phyloP scores from a whole-genome alignment of 2,797 vertebrate genomes.

The Argya squamiceps region DNA sequence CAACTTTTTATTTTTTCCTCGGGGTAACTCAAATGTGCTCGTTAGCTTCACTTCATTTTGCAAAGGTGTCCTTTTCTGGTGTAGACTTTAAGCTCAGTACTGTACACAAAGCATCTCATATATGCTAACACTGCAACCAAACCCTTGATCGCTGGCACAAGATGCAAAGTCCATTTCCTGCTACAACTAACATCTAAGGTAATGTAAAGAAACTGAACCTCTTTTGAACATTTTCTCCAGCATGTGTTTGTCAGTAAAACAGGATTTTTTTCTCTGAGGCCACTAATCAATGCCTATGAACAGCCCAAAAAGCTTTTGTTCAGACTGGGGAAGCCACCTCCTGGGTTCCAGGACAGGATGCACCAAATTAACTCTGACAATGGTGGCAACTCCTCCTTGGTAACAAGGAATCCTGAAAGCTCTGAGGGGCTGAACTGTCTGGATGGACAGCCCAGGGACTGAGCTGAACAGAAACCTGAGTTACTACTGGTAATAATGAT shows the following conservation, averaged over 20 bases:
- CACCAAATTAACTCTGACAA: neutral
- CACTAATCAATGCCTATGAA: neutral
- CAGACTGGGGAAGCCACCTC: neutral
- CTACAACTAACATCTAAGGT: neutral
- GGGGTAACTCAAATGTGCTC: neutral
- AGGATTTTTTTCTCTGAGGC: neutral
- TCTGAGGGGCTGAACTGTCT: neutral
- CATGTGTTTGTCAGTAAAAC: neutral
- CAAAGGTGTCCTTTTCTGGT: neutral
- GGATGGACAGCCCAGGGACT: neutral
- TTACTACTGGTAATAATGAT: neutral
- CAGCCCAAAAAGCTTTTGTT: neutral
- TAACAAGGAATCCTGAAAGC: neutral
- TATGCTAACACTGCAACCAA: neutral
- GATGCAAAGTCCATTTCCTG: neutral
- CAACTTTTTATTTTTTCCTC: neutral
- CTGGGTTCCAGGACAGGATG: neutral
- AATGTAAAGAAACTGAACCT: neutral
- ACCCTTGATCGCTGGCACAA: neutral
- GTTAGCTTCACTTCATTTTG: neutral
- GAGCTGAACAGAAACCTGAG: neutral
- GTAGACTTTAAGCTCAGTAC: neutral
- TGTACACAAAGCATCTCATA: neutral
- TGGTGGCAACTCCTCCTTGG: fast-evolving
- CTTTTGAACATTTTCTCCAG: neutral